Evolutionary conservation across 2,797 vertebrate genomes (phyloP), one percentile per base, ranked within the genome.

Genomic region (Philypnodon macrostomus): DNA sequence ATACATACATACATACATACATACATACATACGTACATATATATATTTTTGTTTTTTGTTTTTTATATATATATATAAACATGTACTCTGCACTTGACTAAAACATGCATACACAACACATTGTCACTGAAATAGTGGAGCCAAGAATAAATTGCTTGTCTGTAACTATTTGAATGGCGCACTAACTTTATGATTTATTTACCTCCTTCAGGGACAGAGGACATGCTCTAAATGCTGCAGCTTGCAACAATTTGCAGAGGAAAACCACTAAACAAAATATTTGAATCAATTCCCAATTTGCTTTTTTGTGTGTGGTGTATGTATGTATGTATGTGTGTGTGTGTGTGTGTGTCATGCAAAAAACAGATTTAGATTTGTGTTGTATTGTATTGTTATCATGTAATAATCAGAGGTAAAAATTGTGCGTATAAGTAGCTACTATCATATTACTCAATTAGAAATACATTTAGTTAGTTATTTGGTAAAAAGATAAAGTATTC

Each of bases 111-210:
- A 67, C 53, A 46, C 44, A 61, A 64, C 29, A 48, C 44, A 63
- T 38, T 73, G 72, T 71, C 67, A 61, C 70, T 65, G 69, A 75
- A 62, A 21, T 18, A n/a, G 29, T 14, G 18, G 27, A 53, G 83
- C 85, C 86, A 89, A 85, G 81, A 86, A 88, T 88, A 86, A 89
- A 88, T 86, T 84, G 83, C 78, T 73, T 89, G 85, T 89, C 87
- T 86, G 83, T 89, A 87, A 85, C 75, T 82, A 81, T 88, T 88
- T 87, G 89, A 88, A 82, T 73, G 73, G 66, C 70, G 75, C 72
- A 82, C 81, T 80, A 82, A 72, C 68, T 69, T n/a, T 55, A 59
- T 84, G 87, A 91, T 89, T 88, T 89, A 87, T 85, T 66, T 45
- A 36, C 23, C 54, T 70, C 80, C 82, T 70, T 76, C 63, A 60